These are phyloP conservation scores for Cheirogaleus medius DNA, from an alignment of 2,113 vertebrate species.

Conservation along the genomic window DNA sequence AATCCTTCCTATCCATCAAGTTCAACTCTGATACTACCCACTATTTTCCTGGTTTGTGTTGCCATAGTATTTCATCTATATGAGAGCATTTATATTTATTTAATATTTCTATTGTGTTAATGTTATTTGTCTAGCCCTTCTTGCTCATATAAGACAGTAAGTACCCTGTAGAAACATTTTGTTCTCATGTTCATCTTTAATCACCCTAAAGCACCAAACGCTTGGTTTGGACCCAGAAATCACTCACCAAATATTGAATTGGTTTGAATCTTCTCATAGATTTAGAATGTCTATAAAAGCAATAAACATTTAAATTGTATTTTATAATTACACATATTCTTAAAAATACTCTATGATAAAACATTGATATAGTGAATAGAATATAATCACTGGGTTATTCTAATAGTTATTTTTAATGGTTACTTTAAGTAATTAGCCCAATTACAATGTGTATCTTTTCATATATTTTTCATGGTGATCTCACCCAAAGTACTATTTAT, in stretches of 20 bases:
- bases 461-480: conserved; percentile 22
- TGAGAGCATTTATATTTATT: background rate
- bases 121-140: background rate
- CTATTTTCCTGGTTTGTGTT: background rate
- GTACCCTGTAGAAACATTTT: background rate
- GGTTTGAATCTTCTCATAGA: background rate
- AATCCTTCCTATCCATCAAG: background rate
- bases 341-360: background rate
- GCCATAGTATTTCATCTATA: background rate
- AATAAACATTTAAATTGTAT: background rate
- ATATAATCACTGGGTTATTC: background rate
- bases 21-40: background rate
- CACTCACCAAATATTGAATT: background rate
- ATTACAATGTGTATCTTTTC: conserved; percentile 11
- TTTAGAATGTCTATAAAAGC: background rate
- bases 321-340: background rate
- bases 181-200: background rate
- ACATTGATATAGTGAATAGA: background rate
- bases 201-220: background rate
- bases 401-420: conserved; percentile 35
- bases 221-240: background rate
- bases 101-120: background rate
- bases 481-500: conserved; percentile 1
- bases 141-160: background rate
- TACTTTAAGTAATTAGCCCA: conserved; percentile 1